Evolutionary conservation across 1,140 invertebrate species (phyloP).

Genomic region (Anoplolepis gracilipes): DNA sequence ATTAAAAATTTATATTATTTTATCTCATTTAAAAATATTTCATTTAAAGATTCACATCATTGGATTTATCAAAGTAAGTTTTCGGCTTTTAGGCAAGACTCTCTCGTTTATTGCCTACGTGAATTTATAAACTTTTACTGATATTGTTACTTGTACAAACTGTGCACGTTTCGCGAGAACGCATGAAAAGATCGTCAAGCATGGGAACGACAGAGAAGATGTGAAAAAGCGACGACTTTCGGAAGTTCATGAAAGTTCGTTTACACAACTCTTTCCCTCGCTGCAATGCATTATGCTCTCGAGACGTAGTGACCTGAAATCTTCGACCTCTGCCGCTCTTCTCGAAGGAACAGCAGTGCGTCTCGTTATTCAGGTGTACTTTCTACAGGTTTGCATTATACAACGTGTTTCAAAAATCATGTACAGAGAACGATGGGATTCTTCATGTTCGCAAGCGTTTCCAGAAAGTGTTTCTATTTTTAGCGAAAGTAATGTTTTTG

Average conservation of each 20-base stretch:
- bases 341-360: constrained; percentile 67
- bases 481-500: not conserved
- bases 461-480: not conserved
- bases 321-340: constrained; percentile 79
- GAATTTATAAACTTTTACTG: constrained; percentile 33
- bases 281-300: constrained; percentile 83
- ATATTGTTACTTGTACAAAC: constrained; percentile 47
- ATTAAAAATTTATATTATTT: not conserved
- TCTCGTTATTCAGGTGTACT: constrained; percentile 71
- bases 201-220: constrained; percentile 26
- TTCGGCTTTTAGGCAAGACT: not conserved
- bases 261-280: constrained; percentile 82
- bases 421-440: not conserved
- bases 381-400: constrained; percentile 68
- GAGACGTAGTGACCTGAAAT: constrained; percentile 83
- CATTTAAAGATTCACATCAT: not conserved
- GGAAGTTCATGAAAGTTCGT: constrained; percentile 83
- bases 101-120: constrained; percentile 4
- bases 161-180: not conserved
- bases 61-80: not conserved
- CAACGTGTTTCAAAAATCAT: constrained; percentile 62
- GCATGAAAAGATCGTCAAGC: constrained; percentile 38
- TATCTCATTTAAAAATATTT: not conserved
- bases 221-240: constrained; percentile 79
- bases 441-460: not conserved